A percentile compares a stretch with the other conserved stretches of the same genome.
phyloP scores from a whole-genome alignment of 2,113 vertebrate species.

The Nyctibius bracteatus region DNA sequence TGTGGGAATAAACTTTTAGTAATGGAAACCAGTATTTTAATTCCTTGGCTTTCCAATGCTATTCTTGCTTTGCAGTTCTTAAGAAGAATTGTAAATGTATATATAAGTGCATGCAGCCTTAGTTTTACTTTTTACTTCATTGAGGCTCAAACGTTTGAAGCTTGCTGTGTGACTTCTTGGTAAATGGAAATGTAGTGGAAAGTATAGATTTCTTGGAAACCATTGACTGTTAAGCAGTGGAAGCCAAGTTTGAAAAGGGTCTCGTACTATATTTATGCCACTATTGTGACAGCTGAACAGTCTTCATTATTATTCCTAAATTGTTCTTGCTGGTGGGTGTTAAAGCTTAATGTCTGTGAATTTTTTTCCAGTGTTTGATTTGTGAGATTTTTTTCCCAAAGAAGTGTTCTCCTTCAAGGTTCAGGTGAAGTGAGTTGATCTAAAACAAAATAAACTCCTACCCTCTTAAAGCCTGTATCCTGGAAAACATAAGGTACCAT shows the following conservation, averaged over 20 bases:
- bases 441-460: background rate
- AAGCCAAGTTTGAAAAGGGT: background rate
- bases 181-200: background rate
- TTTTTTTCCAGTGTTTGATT: background rate
- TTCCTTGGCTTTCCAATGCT: background rate
- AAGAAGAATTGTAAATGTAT: background rate
- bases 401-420: background rate
- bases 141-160: background rate
- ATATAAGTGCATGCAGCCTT: background rate
- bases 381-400: rapidly evolving
- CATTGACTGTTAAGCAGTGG: background rate
- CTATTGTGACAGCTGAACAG: background rate
- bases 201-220: background rate
- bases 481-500: background rate
- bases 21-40: background rate
- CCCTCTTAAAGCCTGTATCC: background rate
- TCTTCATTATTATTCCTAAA: background rate
- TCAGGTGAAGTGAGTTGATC: background rate
- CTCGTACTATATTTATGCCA: background rate
- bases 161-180: background rate
- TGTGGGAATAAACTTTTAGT: background rate
- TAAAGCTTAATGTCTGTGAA: background rate
- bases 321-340: background rate
- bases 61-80: background rate
- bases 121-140: background rate